Evolutionary conservation across 2,888 invertebrate genomes (phyloP), one percentile per base, ranked within the genome.

Genomic region (Dynastes hyllus): DNA sequence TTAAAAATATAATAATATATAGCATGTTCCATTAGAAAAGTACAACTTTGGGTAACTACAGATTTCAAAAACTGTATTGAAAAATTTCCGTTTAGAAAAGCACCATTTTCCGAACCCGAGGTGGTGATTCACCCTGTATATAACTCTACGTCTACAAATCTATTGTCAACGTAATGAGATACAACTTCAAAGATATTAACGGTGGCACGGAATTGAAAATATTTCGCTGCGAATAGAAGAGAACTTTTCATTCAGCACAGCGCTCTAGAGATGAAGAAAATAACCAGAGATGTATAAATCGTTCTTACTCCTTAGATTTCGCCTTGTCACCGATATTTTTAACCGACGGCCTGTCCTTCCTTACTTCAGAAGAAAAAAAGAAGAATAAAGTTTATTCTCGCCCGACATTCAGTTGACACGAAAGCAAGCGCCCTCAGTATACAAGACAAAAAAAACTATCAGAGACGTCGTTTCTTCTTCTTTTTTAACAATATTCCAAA

Each of bases 391-490:
- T 65, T 37, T 37, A 65, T 65, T 65, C 65, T 32, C 4, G 37
- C 5, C 22, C 37, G 65, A 37, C 65, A 37, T 65, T 16, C 37
- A 40, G 65, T 65, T 65, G 65, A 65, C 65, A 37, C 16, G 22
- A 58, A 22, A 58, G 55, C 22, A 22, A 5, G 55, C 55, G 22
- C 55, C 55, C 1, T 58, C 55, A 22, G 8, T 45, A 58, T 27
- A 16, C 6, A 40, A 65, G n/a, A 65, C 65, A 8, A 65, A 65
- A n/a, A 65, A 65, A 65, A 29, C 65, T 32, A 37, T 65, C 65
- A n/a, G 5, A 32, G 37, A 40, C 37, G 32, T 58, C 55, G 40
- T 40, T 16, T 40, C 65, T 40, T 37, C 40, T 40, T 58, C 55
- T 58, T 58, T 37, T 40, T 65, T 40, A 40, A 65, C 65, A 37